Evolutionary conservation across 2,113 vertebrate species (phyloP).

Genomic region (Anhinga rufa): DNA sequence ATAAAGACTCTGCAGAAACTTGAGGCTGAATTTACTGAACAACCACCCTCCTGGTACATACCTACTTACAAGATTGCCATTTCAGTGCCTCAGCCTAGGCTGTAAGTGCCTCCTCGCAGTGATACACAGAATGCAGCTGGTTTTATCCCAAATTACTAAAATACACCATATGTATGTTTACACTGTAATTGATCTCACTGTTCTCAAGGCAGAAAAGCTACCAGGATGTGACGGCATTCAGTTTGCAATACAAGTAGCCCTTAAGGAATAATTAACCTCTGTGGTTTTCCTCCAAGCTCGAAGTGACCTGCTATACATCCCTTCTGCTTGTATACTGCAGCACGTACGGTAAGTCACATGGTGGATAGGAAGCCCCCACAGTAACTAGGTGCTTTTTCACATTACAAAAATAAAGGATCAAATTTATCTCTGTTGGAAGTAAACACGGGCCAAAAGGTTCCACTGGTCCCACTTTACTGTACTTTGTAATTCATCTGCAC

Average conservation of each 20-base stretch:
- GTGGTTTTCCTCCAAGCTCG: background rate
- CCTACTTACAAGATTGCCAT: background rate
- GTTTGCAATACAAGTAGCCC: background rate
- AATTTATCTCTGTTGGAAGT: background rate
- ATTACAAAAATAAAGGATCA: background rate
- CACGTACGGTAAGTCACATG: background rate
- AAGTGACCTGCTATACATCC: background rate
- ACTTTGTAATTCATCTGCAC: background rate
- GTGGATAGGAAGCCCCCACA: background rate
- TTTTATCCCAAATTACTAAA: background rate
- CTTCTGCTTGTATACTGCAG: background rate
- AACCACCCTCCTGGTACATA: background rate
- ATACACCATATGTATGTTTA: background rate
- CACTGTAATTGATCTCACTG: background rate
- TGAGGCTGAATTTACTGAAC: background rate
- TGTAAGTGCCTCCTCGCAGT: background rate
- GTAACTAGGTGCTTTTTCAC: background rate
- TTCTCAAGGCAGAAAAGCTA: background rate
- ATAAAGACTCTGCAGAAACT: background rate
- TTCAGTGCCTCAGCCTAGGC: background rate
- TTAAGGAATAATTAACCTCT: background rate
- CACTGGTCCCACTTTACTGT: background rate
- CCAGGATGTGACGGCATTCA: background rate
- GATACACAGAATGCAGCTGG: background rate
- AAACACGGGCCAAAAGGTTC: background rate